Percentiles rank a stretch among this genome's conserved stretches.
These are phyloP conservation scores for Amblyteles armatorius DNA, from an alignment of 2,888 invertebrate genomes.

Conservation along the genomic window DNA sequence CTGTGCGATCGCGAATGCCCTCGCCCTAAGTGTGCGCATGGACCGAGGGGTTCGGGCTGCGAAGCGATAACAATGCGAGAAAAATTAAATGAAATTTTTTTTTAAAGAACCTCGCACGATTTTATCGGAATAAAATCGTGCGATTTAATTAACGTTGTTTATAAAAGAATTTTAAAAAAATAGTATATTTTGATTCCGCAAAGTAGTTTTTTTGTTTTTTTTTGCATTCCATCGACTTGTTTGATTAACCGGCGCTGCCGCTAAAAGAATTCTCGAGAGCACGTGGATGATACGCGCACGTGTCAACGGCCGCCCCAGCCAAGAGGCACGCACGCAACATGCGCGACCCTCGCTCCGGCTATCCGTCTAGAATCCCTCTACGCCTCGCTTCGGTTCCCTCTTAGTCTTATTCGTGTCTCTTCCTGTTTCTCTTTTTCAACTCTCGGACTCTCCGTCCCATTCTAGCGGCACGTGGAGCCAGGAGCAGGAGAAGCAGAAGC, in stretches of 20 bases:
- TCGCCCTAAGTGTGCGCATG: background rate
- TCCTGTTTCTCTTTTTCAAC: constrained; percentile 58
- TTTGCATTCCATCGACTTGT: constrained; percentile 26
- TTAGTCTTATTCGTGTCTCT: constrained; percentile 45
- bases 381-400: constrained; percentile 33
- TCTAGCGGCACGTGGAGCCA: constrained; percentile 51
- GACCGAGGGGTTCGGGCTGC: background rate
- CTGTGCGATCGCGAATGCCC: background rate
- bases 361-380: constrained; percentile 61
- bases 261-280: constrained; percentile 65
- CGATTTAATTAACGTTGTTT: too few species aligned
- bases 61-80: background rate
- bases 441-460: constrained; percentile 43
- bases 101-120: too few species aligned
- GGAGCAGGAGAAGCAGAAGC: background rate
- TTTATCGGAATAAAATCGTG: too few species aligned
- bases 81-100: too few species aligned
- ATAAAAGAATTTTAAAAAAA: too few species aligned
- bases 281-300: constrained; percentile 68
- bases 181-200: too few species aligned
- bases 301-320: constrained; percentile 68
- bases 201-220: background rate
- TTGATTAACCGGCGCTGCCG: constrained; percentile 29
- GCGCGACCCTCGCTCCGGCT: constrained; percentile 63
- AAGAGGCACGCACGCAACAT: constrained; percentile 65